Evolutionary conservation across 2,113 vertebrate species (phyloP), one percentile per base, ranked within the genome.

Genomic region (Rhadina sibilatrix): DNA sequence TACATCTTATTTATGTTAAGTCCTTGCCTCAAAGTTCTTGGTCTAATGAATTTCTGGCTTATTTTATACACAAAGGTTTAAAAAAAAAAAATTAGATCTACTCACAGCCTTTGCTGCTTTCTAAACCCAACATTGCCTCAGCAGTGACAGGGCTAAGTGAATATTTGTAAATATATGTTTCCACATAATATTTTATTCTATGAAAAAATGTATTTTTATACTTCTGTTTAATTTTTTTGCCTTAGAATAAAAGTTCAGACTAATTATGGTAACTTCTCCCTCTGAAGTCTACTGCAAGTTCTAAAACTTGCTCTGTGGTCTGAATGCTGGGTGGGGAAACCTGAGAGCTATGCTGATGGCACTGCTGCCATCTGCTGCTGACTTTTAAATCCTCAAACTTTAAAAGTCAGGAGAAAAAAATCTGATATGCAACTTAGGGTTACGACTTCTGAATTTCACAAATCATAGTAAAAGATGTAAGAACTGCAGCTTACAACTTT

Each of bases 311-410:
- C 7, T 11, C 0, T 56, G 18, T 8, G 20, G 1, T 6, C 18
- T 13, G 16, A 79, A 3, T 1, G 12, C 2, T 5, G 30, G 14
- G 10, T 13, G 6, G 18, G 4, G 4, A 69, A 80, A 53, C 3
- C 24, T 17, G 13, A 24, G 15, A 6, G 20, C 10, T 11, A 0
- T 44, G 61, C 17, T 42, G 10, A 27, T 23, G 11, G 27, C 16
- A 10, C 84, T 94, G 75, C 92, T 94, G 90, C 96, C 94, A 89
- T 64, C 93, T 95, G 89, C 93, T 92, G 95, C 44, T 81, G 37
- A 3, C 33, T 74, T 66, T 21, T 37, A 78, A 95, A 84, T 40
- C 14, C 78, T 17, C 91, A 93, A 0, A 10, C 20, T 63, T 20
- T 47, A 54, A 56, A 64, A 7, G 18, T 6, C 19, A 23, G n/a